A percentile compares a stretch with the other conserved stretches of the same genome.
phyloP scores from a whole-genome alignment of 2,113 vertebrate genomes.

The Salvelinus fontinalis region DNA sequence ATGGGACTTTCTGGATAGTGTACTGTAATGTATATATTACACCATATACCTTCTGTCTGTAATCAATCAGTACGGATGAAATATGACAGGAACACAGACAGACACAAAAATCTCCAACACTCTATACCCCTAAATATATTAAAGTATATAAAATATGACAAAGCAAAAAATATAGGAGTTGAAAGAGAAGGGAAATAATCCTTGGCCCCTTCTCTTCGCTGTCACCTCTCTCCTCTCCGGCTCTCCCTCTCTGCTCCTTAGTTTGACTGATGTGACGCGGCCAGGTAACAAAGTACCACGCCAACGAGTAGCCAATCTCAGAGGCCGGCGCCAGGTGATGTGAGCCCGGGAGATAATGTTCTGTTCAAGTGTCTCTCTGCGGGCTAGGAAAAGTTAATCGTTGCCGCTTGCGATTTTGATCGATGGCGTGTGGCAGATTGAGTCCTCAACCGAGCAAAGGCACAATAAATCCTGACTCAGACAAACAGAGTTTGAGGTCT shows the following conservation, averaged over 20 bases:
- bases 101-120: too few species aligned
- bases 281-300: conserved; percentile 43
- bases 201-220: conserved; percentile 14
- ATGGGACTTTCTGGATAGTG: too few species aligned
- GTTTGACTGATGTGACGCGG: conserved; percentile 48
- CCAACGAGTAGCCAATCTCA: conserved; percentile 42
- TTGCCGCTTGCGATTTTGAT: conserved; percentile 60
- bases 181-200: neutral
- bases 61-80: too few species aligned
- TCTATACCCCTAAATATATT: too few species aligned
- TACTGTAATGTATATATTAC: too few species aligned
- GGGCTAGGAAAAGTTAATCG: conserved; percentile 52
- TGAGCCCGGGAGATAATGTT: conserved; percentile 48
- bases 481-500: conserved; percentile 57
- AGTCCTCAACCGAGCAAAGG: conserved; percentile 58
- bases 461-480: conserved; percentile 64
- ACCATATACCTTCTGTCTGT: too few species aligned
- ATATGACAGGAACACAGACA: too few species aligned
- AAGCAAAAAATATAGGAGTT: too few species aligned
- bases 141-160: too few species aligned
- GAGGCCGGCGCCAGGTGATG: conserved; percentile 56
- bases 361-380: conserved; percentile 43
- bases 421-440: conserved; percentile 59
- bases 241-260: conserved; percentile 32
- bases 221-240: conserved; percentile 27